A percentile compares a stretch with the other conserved stretches of the same genome.
Evolutionary conservation across 2,113 vertebrate species (phyloP).

Genomic region (Xerus inauris): DNA sequence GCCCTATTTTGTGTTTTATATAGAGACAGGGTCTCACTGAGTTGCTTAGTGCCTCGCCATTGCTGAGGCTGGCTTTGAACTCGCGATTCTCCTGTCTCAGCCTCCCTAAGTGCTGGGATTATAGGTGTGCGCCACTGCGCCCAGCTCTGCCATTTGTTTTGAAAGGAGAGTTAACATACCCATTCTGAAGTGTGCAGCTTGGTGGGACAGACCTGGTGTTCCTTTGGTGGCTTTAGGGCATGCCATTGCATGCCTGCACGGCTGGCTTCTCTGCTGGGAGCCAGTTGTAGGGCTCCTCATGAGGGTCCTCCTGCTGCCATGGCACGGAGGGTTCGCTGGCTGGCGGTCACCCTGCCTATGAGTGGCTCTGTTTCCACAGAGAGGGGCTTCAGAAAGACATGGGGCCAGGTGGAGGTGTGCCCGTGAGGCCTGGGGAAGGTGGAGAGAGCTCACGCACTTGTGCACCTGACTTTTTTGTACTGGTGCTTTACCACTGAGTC

Average conservation of each 20-base stretch:
- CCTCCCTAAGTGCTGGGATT: no score
- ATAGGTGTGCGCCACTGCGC: no score
- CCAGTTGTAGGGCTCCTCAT: no score
- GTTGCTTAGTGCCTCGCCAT: no score
- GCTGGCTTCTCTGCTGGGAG: neutral
- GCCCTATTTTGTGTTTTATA: no score
- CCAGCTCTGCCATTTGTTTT: no score
- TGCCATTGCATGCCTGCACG: no score
- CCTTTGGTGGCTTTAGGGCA: neutral
- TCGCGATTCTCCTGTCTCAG: no score
- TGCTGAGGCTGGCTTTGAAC: no score
- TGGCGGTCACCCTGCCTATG: neutral
- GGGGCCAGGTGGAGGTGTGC: neutral
- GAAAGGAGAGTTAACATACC: neutral
- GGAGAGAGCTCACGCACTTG: neutral
- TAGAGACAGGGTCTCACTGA: no score
- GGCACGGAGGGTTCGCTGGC: neutral
- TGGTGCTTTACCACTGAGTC: neutral
- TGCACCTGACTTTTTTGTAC: neutral
- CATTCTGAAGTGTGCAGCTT: neutral
- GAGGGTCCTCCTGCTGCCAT: neutral
- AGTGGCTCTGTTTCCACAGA: conserved; percentile 18
- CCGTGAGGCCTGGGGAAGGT: neutral
- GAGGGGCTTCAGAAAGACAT: neutral
- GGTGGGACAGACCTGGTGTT: neutral